Evolutionary conservation across 2,113 vertebrate species (phyloP).

Genomic region (Azemiops feae): DNA sequence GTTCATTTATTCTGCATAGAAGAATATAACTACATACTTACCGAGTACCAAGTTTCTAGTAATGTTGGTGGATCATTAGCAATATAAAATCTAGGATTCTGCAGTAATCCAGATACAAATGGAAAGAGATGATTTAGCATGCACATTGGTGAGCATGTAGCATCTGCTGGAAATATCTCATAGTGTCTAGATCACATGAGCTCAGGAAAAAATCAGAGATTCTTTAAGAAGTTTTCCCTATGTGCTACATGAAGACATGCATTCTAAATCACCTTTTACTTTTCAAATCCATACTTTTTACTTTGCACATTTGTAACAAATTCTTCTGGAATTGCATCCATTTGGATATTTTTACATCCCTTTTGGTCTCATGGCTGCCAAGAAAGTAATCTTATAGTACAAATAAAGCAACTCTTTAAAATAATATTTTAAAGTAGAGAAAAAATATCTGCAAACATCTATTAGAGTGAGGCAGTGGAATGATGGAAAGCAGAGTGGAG

Average conservation of each 20-base stretch:
- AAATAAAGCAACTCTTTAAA: not conserved
- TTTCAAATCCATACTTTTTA: not conserved
- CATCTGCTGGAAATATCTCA: not conserved
- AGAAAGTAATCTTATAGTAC: not conserved
- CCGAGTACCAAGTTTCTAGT: not conserved
- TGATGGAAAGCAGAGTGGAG: slow-evolving; percentile 4
- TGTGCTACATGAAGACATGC: not conserved
- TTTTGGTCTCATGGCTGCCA: not conserved
- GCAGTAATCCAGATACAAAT: not conserved
- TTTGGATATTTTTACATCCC: not conserved
- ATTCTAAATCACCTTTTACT: not conserved
- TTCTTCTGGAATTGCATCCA: not conserved
- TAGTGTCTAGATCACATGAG: not conserved
- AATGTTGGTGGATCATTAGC: not conserved
- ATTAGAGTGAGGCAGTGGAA: not conserved
- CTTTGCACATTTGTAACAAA: not conserved
- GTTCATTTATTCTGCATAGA: not conserved
- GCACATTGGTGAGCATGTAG: not conserved
- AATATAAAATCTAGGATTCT: not conserved
- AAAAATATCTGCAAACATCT: not conserved
- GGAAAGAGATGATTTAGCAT: not conserved
- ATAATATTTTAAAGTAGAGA: slow-evolving; percentile 1
- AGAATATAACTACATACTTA: not conserved
- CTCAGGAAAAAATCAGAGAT: not conserved
- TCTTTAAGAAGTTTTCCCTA: not conserved